Evolutionary conservation across 2,113 vertebrate species (phyloP).

Genomic region (Brachionichthys hirsutus): DNA sequence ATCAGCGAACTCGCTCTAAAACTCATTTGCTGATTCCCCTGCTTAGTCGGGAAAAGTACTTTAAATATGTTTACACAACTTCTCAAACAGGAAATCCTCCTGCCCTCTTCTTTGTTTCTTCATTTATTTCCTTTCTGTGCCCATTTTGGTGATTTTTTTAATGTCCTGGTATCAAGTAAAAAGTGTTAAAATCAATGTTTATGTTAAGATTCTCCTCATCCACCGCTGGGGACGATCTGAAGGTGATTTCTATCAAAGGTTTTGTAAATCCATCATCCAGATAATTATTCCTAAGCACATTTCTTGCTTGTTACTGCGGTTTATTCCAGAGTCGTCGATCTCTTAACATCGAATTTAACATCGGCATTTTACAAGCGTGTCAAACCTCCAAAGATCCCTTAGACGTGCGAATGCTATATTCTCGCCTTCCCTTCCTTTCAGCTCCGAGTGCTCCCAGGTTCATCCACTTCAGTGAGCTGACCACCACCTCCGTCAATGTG

Average conservation of each 20-base stretch:
- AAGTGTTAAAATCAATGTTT: no score
- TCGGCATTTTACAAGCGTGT: no score
- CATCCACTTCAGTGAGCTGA: conserved; percentile 95
- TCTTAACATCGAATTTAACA: no score
- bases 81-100: not conserved
- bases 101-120: not conserved
- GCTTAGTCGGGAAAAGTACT: conserved; percentile 29
- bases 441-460: conserved; percentile 91
- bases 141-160: not conserved
- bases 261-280: no score
- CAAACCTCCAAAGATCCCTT: not conserved
- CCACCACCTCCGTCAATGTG: conserved; percentile 95
- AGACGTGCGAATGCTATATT: not conserved
- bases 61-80: no score
- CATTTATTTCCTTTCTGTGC: not conserved
- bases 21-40: conserved; percentile 25
- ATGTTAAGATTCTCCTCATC: no score
- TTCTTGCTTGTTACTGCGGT: not conserved
- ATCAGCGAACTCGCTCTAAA: conserved; percentile 41
- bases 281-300: not conserved
- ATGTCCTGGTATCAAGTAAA: no score
- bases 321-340: not conserved
- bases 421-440: conserved; percentile 48
- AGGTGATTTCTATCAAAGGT: not conserved
- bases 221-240: conserved; percentile 26